Percentiles rank a stretch among this genome's conserved stretches.
Conservation (phyloP, 2,888 invertebrate genomes). For the Sussaba pulchella region DNA sequence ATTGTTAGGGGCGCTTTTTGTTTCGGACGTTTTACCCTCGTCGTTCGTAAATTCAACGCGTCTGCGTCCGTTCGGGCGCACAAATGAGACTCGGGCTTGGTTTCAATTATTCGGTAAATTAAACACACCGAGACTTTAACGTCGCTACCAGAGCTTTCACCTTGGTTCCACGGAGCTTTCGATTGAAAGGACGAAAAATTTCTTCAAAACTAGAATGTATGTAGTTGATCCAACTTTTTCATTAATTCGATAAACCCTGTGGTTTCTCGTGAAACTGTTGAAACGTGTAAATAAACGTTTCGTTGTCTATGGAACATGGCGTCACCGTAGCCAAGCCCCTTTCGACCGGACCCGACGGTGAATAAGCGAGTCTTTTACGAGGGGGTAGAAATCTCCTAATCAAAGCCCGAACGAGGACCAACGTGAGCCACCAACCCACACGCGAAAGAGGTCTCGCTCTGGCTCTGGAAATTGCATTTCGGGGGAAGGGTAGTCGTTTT, state of each 20-base stretch:
- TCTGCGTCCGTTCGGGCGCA: constrained; percentile 70
- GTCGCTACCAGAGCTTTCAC: constrained; percentile 18
- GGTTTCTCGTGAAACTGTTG: background rate
- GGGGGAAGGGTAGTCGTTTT: constrained; percentile 54
- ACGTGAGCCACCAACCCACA: constrained; percentile 35
- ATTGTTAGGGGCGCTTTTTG: constrained; percentile 72
- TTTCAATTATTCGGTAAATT: constrained; percentile 85
- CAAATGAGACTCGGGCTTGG: constrained; percentile 83
- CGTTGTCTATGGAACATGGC: no score
- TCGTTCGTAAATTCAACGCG: constrained; percentile 29
- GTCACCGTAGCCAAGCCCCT: constrained; percentile 11
- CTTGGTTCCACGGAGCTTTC: background rate
- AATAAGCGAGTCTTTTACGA: constrained; percentile 59
- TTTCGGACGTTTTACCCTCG: constrained; percentile 31
- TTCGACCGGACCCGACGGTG: constrained; percentile 39
- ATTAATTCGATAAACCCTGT: no score
- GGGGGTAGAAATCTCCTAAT: constrained; percentile 64
- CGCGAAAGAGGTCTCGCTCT: constrained; percentile 33
- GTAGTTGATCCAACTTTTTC: no score
- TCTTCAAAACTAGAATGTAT: background rate
- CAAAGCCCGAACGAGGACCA: constrained; percentile 54
- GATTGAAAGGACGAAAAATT: background rate
- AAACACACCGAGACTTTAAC: constrained; percentile 77
- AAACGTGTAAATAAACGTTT: no score
- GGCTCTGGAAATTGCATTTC: constrained; percentile 57